phyloP scores from a whole-genome alignment of 2,797 vertebrate genomes.

The Galaxias olidus region DNA sequence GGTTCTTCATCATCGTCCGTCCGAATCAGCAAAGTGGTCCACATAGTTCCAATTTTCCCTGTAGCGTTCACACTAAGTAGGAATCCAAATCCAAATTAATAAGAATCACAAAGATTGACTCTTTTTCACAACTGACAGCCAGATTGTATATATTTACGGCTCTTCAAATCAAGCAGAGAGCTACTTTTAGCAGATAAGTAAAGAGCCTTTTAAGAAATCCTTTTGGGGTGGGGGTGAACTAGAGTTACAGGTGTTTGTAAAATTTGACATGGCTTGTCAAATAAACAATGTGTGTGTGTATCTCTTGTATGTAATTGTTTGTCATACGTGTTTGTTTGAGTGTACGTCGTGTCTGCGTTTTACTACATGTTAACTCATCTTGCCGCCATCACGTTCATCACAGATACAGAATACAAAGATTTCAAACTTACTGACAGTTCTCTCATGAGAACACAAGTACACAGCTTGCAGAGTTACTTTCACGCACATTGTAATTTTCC shows the following conservation, averaged over 20 bases:
- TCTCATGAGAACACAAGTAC: background rate
- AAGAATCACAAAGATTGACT: background rate
- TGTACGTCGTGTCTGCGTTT: background rate
- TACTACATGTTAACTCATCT: background rate
- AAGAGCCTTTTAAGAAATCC: slow-evolving; percentile 3
- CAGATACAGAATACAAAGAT: background rate
- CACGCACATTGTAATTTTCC: background rate
- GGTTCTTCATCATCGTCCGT: slow-evolving; percentile 24
- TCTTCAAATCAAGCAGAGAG: too few relatives aligned
- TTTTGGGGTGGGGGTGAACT: background rate
- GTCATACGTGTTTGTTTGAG: background rate
- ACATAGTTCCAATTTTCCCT: slow-evolving; percentile 7
- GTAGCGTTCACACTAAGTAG: background rate
- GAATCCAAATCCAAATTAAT: too few relatives aligned
- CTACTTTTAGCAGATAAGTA: too few relatives aligned
- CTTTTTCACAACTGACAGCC: slow-evolving; percentile 6
- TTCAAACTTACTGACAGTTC: background rate
- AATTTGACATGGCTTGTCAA: slow-evolving; percentile 1
- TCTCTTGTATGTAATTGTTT: background rate
- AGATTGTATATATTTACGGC: too few relatives aligned
- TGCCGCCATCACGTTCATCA: background rate
- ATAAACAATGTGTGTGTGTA: background rate
- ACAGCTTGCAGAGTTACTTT: slow-evolving; percentile 8
- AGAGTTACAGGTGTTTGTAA: background rate
- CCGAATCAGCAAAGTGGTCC: slow-evolving; percentile 16